Evolutionary conservation across 2,113 vertebrate genomes (phyloP).

Genomic region (Apeltes quadracus): DNA sequence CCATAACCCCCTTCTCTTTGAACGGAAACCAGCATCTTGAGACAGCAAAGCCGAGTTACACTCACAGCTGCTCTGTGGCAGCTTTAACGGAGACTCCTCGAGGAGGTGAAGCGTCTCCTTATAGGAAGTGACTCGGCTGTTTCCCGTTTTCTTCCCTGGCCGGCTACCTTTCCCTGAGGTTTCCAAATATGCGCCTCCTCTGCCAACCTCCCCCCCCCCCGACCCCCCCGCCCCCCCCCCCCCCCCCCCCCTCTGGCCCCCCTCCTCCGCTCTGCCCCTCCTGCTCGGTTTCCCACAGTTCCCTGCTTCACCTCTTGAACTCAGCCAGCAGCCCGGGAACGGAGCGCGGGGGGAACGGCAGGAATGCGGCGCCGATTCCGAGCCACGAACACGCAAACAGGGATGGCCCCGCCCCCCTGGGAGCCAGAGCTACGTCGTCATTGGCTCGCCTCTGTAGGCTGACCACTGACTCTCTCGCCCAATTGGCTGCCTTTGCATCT

Average conservation of each 20-base stretch:
- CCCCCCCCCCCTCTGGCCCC: background rate
- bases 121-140: slow-evolving; percentile 1
- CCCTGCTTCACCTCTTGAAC: slow-evolving; percentile 68
- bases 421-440: background rate
- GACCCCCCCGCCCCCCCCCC: slow-evolving; percentile 20
- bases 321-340: slow-evolving; percentile 58
- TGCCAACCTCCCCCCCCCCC: background rate
- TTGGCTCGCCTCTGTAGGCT: slow-evolving; percentile 55
- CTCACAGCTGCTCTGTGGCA: too few species aligned
- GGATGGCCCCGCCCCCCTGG: slow-evolving; percentile 47
- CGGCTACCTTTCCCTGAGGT: slow-evolving; percentile 28
- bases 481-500: slow-evolving; percentile 48
- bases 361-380: slow-evolving; percentile 54
- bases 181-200: slow-evolving; percentile 33
- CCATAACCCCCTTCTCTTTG: slow-evolving; percentile 1
- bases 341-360: slow-evolving; percentile 51
- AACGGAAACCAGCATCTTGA: background rate
- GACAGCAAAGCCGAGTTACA: too few species aligned
- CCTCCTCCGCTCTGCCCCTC: background rate
- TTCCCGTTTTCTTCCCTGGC: background rate
- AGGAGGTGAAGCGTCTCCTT: background rate
- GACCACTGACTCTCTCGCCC: slow-evolving; percentile 12
- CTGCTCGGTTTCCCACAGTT: slow-evolving; percentile 64
- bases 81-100: too few species aligned
- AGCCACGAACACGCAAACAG: slow-evolving; percentile 59